Evolutionary conservation across 2,797 vertebrate genomes (phyloP).

Genomic region (Denticeps clupeoides): DNA sequence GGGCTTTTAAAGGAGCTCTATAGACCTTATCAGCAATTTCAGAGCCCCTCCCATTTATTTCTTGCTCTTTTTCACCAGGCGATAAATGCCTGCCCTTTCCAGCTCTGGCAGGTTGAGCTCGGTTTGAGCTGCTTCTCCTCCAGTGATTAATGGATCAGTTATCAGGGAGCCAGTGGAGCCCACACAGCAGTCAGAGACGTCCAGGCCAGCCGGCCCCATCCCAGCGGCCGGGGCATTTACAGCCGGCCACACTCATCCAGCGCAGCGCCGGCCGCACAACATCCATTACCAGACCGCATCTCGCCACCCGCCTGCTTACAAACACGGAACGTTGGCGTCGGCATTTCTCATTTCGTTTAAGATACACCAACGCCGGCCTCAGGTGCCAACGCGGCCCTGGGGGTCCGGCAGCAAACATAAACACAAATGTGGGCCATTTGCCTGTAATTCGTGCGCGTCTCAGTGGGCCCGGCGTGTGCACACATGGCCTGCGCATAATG

Average conservation of each 20-base stretch:
- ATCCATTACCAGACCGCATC: neutral
- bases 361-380: slow-evolving; percentile 9
- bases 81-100: slow-evolving; percentile 16
- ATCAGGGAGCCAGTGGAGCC: slow-evolving; percentile 23
- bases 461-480: neutral
- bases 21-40: too few species aligned
- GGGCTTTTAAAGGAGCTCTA: too few species aligned
- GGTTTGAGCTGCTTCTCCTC: slow-evolving; percentile 7
- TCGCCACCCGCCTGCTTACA: too few species aligned
- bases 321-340: slow-evolving; percentile 1
- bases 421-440: slow-evolving; percentile 11
- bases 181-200: slow-evolving; percentile 25
- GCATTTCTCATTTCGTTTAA: slow-evolving; percentile 29
- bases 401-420: slow-evolving; percentile 6
- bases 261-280: neutral
- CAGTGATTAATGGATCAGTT: slow-evolving; percentile 39
- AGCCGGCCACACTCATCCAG: too few species aligned
- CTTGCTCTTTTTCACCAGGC: too few species aligned
- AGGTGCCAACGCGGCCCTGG: slow-evolving; percentile 10
- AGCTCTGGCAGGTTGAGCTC: neutral
- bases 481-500: too few species aligned
- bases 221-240: slow-evolving; percentile 16
- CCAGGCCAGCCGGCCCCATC: slow-evolving; percentile 22
- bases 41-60: too few species aligned
- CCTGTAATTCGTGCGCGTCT: slow-evolving; percentile 11